Evolutionary conservation across 2,888 invertebrate species (phyloP), one percentile per base, ranked within the genome.

Genomic region (Tortrix viridana): DNA sequence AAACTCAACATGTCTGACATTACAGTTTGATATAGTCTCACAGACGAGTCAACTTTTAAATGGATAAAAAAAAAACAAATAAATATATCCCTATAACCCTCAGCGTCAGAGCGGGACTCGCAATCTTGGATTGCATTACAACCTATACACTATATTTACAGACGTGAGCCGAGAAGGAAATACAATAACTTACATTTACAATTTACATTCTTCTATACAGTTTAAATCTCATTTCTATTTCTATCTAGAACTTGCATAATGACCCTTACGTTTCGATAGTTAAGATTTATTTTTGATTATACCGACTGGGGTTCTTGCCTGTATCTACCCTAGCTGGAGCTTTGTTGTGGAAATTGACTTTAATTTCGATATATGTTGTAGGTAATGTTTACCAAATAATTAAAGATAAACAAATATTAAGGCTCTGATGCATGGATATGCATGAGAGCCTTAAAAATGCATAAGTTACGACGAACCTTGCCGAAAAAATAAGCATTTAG

Each of bases 91-190:
- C 67, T 59, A 69, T 32, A 72, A 71, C 20, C 46, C 41, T 26
- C 48, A 54, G 32, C 32, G 12, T 32, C 32, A 50, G 64, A 53
- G 47, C 23, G 64, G 57, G 58, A 55, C 47, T 66, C 60, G 77
- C 81, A 77, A 81, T 81, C 82, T 80, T 79, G 65, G 81, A 89
- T 88, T 79, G 86, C 87, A 71, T 69, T 68, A 63, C 64, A 68
- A 54, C 57, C 75, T 75, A 73, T 67, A 60, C 67, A 58, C 83
- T 88, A 88, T 89, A 90, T 89, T 75, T 89, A 90, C 89, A 89
- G 22, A 68, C 65, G 80, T 82, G 86, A 86, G 83, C 82, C 71
- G 72, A 81, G 77, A 76, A 72, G 50, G 46, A 76, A 75, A 74
- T 58, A 52, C 63, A 64, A 75, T 69, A 72, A 70, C 77, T 81